These are phyloP conservation scores for Hydropsyche betteni DNA, from an alignment of 2,888 invertebrate species.

Conservation along the genomic window DNA sequence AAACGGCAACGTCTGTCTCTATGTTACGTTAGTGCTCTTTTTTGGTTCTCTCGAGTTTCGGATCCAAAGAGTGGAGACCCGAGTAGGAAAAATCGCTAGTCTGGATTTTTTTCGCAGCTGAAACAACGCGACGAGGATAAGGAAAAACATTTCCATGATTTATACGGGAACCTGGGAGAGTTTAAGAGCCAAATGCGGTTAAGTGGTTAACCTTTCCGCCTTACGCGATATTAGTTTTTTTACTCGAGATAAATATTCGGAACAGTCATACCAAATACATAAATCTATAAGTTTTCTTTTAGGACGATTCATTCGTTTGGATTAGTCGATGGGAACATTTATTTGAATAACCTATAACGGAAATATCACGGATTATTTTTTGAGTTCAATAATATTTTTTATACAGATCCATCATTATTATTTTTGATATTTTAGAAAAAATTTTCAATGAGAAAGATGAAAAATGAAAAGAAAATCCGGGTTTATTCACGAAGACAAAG, in stretches of 20 bases:
- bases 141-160: conserved; percentile 34
- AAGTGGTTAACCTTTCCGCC: conserved; percentile 35
- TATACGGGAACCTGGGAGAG: conserved; percentile 20
- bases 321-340: no score
- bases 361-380: no score
- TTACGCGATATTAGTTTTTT: conserved; percentile 27
- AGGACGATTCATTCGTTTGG: no score
- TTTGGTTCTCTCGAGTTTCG: not conserved
- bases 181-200: conserved; percentile 36
- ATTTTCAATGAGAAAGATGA: no score
- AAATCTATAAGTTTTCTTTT: no score
- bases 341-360: no score
- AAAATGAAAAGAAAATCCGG: no score
- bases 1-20: not conserved
- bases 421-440: no score
- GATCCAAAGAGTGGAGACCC: not conserved
- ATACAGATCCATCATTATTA: no score
- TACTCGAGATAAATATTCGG: conserved; percentile 24
- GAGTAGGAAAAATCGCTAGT: conserved; percentile 25
- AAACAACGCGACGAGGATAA: conserved; percentile 28
- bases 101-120: conserved; percentile 11
- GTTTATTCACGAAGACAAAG: no score
- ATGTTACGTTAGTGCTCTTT: not conserved
- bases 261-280: not conserved
- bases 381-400: no score